phyloP scores from a whole-genome alignment of 2,113 vertebrate genomes.

The Eudyptes chrysolophus region DNA sequence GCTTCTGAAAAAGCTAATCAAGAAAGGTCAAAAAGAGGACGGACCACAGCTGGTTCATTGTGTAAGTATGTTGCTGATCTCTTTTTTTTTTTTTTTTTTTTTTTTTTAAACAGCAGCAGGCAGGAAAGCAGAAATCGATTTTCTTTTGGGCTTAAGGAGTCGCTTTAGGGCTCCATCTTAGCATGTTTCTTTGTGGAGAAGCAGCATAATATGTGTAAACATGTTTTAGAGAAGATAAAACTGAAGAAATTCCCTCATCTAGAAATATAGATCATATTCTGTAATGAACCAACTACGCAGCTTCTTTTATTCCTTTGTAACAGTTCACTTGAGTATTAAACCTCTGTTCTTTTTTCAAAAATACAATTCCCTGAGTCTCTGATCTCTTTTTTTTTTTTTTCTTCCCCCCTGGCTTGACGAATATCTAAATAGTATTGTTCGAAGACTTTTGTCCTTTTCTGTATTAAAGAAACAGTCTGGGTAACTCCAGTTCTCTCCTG shows the following conservation, averaged over 20 bases:
- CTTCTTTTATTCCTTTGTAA: not conserved
- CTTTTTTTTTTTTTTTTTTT: not conserved
- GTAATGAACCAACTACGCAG: not conserved
- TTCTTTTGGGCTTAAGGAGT: not conserved
- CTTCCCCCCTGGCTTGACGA: not conserved
- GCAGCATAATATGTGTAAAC: not conserved
- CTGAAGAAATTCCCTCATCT: not conserved
- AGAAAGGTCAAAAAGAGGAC: slow-evolving; percentile 82
- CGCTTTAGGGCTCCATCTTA: not conserved
- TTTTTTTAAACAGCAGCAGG: not conserved
- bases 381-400: not conserved
- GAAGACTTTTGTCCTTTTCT: not conserved
- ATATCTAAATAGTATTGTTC: not conserved
- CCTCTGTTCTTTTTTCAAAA: not conserved
- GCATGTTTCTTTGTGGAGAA: not conserved
- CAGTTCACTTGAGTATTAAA: not conserved
- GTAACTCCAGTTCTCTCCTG: not conserved
- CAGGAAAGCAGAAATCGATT: not conserved
- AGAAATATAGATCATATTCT: not conserved
- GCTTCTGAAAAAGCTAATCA: slow-evolving; percentile 79
- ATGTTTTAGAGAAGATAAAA: not conserved
- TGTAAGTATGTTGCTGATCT: slow-evolving; percentile 77
- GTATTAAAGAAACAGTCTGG: not conserved
- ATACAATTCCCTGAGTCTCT: not conserved
- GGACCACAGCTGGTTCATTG: slow-evolving; percentile 81